Conservation (phyloP, 37 sponge, comb jelly and placozoan species). For the Geodia barretti region DNA sequence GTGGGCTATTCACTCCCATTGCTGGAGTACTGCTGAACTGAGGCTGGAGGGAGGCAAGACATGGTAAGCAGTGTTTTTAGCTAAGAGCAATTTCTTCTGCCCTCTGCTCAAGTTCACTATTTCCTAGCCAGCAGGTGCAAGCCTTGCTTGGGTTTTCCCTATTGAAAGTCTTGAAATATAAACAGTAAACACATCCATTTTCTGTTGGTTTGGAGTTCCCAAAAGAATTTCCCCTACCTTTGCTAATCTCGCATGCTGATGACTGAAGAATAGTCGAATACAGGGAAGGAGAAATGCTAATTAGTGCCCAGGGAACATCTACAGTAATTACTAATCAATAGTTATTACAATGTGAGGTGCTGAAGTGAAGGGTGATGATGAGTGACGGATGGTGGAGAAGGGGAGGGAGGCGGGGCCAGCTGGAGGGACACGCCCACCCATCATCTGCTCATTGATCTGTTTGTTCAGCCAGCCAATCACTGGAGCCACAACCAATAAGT, state of each 20-base stretch:
- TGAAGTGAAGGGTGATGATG: background rate
- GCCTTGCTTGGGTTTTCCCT: background rate
- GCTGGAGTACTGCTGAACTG: constrained; percentile 79
- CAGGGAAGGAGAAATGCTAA: background rate
- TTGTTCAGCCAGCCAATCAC: constrained; percentile 83
- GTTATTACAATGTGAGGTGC: background rate
- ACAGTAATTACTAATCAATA: too few species aligned
- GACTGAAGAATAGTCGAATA: background rate
- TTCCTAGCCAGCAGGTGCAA: too few species aligned
- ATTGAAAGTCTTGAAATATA: constrained; percentile 13
- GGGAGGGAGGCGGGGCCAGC: constrained; percentile 4
- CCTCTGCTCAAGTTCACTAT: too few species aligned
- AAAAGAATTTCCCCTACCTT: background rate
- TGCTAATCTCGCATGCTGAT: background rate
- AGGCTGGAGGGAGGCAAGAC: constrained; percentile 27
- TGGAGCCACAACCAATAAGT: constrained; percentile 3
- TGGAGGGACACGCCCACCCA: constrained; percentile 2
- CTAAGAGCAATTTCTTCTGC: too few species aligned
- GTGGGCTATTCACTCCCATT: background rate
- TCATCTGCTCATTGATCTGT: constrained; percentile 68
- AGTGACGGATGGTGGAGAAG: constrained; percentile 40
- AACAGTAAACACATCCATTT: too few species aligned
- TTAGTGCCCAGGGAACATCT: background rate
- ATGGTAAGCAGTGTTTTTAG: too few species aligned
- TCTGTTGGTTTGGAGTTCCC: too few species aligned